Conservation (phyloP, 37 sponge, comb jelly and placozoan genomes). For the Mnemiopsis leidyi region DNA sequence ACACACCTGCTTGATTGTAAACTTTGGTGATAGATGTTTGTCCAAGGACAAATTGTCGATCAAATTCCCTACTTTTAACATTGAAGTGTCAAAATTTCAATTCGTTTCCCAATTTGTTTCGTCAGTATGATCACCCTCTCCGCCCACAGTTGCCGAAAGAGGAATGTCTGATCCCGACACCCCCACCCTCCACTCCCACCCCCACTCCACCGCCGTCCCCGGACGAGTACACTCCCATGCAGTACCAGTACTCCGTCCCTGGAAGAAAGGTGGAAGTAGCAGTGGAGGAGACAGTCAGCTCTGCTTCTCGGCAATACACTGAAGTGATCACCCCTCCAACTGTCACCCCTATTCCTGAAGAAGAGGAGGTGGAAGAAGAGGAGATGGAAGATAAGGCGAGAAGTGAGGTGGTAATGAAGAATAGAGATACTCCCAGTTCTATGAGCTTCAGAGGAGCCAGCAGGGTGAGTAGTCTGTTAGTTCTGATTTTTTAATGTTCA, state of each 20-base stretch:
- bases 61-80: too few species aligned
- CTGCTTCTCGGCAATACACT: not conserved
- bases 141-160: not conserved
- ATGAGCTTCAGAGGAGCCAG: not conserved
- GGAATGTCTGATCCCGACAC: not conserved
- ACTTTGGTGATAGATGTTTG: too few species aligned
- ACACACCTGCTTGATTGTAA: too few species aligned
- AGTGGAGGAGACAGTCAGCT: not conserved
- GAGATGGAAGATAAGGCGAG: too few species aligned
- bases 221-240: not conserved
- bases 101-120: too few species aligned
- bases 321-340: not conserved
- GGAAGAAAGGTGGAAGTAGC: not conserved
- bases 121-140: too few species aligned
- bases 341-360: not conserved
- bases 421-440: not conserved
- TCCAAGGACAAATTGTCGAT: too few species aligned
- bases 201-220: not conserved
- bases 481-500: too few species aligned
- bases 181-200: not conserved
- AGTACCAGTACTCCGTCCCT: not conserved
- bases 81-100: too few species aligned
- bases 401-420: not conserved
- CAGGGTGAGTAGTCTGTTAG: too few species aligned
- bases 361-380: not conserved